Conservation (phyloP, 2,797 vertebrate species). For the Acropternis orthonyx region DNA sequence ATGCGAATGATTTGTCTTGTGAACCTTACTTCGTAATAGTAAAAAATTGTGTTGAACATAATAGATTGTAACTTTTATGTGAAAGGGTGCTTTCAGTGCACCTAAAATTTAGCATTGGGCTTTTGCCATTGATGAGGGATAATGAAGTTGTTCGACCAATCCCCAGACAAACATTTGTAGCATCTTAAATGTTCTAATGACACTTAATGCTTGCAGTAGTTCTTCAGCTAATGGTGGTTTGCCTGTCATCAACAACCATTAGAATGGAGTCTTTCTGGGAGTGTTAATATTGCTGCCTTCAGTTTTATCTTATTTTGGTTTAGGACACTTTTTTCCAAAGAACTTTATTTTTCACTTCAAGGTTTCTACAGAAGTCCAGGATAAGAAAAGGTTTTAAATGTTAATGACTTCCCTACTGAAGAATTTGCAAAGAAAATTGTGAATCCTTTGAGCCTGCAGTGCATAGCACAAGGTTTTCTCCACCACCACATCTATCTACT, state of each 20-base stretch:
- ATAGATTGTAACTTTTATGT: background rate
- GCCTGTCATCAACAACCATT: background rate
- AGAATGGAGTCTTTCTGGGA: background rate
- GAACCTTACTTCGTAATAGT: background rate
- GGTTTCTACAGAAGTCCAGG: background rate
- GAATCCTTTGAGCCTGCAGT: background rate
- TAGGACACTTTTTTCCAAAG: background rate
- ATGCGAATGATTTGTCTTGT: background rate
- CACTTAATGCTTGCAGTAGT: background rate
- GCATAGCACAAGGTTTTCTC: background rate
- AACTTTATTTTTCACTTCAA: background rate
- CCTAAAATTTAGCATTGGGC: background rate
- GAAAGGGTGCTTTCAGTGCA: background rate
- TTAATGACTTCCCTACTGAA: background rate
- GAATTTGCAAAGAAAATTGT: background rate
- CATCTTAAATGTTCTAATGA: background rate
- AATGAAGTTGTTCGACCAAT: background rate
- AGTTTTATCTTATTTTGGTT: background rate
- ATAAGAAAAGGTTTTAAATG: background rate
- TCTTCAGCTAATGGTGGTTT: background rate
- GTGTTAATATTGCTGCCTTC: background rate
- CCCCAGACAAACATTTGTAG: background rate
- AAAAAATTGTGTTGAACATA: background rate
- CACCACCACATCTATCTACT: rapidly evolving
- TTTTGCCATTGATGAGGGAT: background rate